Percentiles rank a stretch among this genome's conserved stretches.
phyloP scores from a whole-genome alignment of 2,113 vertebrate genomes.

The Ahaetulla prasina region DNA sequence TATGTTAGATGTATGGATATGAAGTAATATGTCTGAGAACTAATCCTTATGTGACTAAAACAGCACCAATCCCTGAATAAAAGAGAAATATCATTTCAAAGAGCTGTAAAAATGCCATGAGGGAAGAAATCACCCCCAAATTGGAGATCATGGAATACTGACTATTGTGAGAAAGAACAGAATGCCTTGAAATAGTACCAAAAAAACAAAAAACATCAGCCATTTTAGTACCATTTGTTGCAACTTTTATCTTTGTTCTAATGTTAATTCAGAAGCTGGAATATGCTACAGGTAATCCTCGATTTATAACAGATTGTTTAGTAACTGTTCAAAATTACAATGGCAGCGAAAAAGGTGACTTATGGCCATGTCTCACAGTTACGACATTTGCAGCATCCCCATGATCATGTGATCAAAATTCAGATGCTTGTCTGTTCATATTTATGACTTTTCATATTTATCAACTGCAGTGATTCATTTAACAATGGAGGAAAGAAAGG shows the following conservation, averaged over 20 bases:
- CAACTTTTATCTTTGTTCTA: not conserved
- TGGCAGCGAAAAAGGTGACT: too few relatives aligned
- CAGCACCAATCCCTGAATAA: not conserved
- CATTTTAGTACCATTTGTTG: not conserved
- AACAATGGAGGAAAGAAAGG: too few relatives aligned
- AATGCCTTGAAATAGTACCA: not conserved
- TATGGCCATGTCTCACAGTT: too few relatives aligned
- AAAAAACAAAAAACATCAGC: not conserved
- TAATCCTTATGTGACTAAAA: not conserved
- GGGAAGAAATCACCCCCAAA: not conserved
- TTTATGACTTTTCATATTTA: too few relatives aligned
- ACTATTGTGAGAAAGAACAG: not conserved
- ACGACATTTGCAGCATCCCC: too few relatives aligned
- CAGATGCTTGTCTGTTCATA: too few relatives aligned
- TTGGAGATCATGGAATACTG: not conserved
- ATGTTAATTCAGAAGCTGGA: not conserved
- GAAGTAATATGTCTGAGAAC: not conserved
- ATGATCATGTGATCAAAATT: too few relatives aligned
- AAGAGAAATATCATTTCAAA: not conserved
- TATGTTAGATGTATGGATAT: not conserved
- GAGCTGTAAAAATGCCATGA: not conserved
- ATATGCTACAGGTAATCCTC: too few relatives aligned
- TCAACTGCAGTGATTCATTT: too few relatives aligned
- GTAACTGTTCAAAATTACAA: too few relatives aligned
- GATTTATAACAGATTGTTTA: too few relatives aligned